A percentile compares a stretch with the other conserved stretches of the same genome.
These are phyloP conservation scores for Tenodera sinensis DNA, from an alignment of 2,888 invertebrate species.

Conservation along the genomic window DNA sequence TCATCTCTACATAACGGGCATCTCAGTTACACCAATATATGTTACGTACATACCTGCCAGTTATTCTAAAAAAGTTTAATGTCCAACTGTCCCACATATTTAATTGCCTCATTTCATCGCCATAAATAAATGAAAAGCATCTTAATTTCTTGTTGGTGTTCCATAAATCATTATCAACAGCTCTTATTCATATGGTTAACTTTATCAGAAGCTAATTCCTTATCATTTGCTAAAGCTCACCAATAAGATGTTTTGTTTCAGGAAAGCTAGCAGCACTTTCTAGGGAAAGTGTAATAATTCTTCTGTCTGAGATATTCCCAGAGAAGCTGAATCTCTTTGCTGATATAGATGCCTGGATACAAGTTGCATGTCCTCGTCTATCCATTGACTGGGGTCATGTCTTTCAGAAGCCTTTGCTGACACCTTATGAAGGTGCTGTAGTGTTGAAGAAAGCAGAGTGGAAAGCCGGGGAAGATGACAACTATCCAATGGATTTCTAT, in stretches of 20 bases:
- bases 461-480: conserved; percentile 48
- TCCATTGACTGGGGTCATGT: conserved; percentile 98
- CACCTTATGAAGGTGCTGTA: conserved; percentile 89
- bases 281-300: conserved; percentile 68
- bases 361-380: conserved; percentile 93
- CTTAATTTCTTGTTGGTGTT: no score
- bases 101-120: no score
- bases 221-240: no score
- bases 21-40: no score
- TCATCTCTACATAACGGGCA: no score
- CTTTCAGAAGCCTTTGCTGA: conserved; percentile 81
- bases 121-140: no score
- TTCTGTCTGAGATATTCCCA: conserved; percentile 95
- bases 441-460: conserved; percentile 50
- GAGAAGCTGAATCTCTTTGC: conserved; percentile 78
- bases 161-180: no score
- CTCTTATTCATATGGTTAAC: no score
- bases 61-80: no score
- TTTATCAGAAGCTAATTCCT: no score
- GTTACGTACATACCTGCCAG: no score
- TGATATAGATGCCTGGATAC: conserved; percentile 57
- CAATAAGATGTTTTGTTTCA: conserved; percentile 37
- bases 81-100: no score
- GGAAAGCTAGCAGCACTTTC: conserved; percentile 57
- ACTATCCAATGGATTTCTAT: conserved; percentile 99